Evolutionary conservation across 2,888 invertebrate species (phyloP), one percentile per base, ranked within the genome.

Genomic region (Trachelus stipa): DNA sequence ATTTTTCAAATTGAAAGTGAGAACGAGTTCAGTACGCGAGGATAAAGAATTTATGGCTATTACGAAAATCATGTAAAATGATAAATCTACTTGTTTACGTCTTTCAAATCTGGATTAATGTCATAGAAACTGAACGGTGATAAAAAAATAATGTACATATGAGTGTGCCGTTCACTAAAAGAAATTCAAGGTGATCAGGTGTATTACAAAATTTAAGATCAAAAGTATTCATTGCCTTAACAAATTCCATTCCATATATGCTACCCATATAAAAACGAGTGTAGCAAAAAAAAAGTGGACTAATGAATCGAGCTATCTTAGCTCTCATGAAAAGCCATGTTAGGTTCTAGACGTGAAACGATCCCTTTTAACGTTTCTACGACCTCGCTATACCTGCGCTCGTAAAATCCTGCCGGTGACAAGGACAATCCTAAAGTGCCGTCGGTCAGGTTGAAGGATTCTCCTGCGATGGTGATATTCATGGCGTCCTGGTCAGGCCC

Each of bases 401-500:
- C 68, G 76, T 84, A 91, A 80, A 88, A 91, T 83, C 90, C 90
- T 34, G 77, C 77, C 4, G 91, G 91, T 11, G 91, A 89, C 77
- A 91, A 84, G 35, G 91, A 89, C 90, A 91, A 89, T 79, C 91
- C 91, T 23, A 91, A 86, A 4, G 87, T 89, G 4, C 91, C 91
- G 79, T 91, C 91, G 33, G 87, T 89, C 75, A 91, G 83, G 77
- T 90, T 86, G 75, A 91, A 89, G 73, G 79, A 84, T 74, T 91
- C 91, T 12, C 90, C 90, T 73, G 88, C 90, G 69, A 91, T 91
- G 31, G 89, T 91, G 76, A 91, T 87, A 40, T 87, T 84, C 85
- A 87, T 88, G 30, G 89, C 91, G 75, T 91, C 90, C 77, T 85
- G 84, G 80, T 91, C 89, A 76, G 89, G 86, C 11, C 91, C 91